Percentiles rank a stretch among this genome's conserved stretches.
Conservation (phyloP, 1,140 invertebrate species). For the Drosophila neocordata region DNA sequence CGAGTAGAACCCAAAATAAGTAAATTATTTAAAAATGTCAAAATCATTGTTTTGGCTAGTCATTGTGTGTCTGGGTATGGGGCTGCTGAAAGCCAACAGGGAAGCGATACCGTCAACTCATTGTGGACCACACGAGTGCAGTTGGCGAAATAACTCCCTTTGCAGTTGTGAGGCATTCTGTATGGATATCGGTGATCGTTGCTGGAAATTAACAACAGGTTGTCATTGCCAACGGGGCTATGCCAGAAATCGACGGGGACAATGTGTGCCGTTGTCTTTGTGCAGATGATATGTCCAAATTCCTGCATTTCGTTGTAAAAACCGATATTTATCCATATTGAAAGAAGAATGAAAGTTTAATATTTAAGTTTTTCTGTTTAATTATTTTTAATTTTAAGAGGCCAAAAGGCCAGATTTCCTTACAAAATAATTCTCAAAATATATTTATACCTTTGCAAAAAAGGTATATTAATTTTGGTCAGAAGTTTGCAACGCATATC, state of each 20-base stretch:
- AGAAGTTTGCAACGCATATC: too few relatives aligned
- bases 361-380: too few relatives aligned
- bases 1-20: background rate
- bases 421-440: too few relatives aligned
- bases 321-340: too few relatives aligned
- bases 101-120: background rate
- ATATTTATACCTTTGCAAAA: too few relatives aligned
- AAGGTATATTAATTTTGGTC: too few relatives aligned
- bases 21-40: background rate
- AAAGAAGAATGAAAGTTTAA: too few relatives aligned
- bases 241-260: constrained; percentile 15
- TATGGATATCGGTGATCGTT: constrained; percentile 16
- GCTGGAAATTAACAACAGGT: constrained; percentile 31
- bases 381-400: too few relatives aligned
- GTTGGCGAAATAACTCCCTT: constrained; percentile 2
- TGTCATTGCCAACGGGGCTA: constrained; percentile 37
- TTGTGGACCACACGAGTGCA: constrained; percentile 31
- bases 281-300: constrained; percentile 11
- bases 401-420: too few relatives aligned
- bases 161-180: constrained; percentile 37
- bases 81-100: background rate
- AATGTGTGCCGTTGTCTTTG: constrained; percentile 23
- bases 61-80: background rate
- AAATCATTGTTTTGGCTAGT: background rate
- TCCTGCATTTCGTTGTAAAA: too few relatives aligned